Conservation (phyloP, 2,888 invertebrate genomes). For the Bembecia ichneumoniformis region DNA sequence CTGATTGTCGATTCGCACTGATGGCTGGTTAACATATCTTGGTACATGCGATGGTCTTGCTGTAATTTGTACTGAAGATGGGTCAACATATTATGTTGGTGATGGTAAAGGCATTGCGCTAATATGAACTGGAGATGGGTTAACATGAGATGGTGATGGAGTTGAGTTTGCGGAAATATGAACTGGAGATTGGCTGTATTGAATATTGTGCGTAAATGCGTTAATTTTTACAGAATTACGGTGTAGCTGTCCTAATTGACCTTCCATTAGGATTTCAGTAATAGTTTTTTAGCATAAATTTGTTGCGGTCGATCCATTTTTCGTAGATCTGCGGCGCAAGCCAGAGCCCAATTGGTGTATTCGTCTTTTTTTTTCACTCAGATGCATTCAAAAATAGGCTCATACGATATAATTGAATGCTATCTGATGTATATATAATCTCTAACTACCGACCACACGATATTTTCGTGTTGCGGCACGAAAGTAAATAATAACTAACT, state of each 20-base stretch:
- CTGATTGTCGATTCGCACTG: slow-evolving; percentile 7
- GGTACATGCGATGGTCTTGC: slow-evolving; percentile 1
- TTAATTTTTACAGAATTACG: slow-evolving; percentile 8
- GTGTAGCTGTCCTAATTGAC: slow-evolving; percentile 9
- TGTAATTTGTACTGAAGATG: slow-evolving; percentile 2
- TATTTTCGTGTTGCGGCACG: too few relatives aligned
- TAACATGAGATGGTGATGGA: slow-evolving; percentile 1
- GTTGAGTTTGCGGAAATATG: neutral
- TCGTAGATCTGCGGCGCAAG: slow-evolving; percentile 11
- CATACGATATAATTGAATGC: too few relatives aligned
- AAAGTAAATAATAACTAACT: too few relatives aligned
- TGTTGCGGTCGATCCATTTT: slow-evolving; percentile 14
- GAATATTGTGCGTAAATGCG: neutral
- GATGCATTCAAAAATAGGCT: too few relatives aligned
- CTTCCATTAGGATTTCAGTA: slow-evolving; percentile 14
- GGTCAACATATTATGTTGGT: slow-evolving; percentile 3
- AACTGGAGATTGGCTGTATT: neutral
- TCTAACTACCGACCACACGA: too few relatives aligned
- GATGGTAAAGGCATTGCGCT: slow-evolving; percentile 1
- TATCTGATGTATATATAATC: too few relatives aligned
- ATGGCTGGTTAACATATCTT: slow-evolving; percentile 4
- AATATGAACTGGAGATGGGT: slow-evolving; percentile 3
- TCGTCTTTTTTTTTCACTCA: slow-evolving; percentile 4
- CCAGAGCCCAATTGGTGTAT: slow-evolving; percentile 10
- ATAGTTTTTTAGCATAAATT: slow-evolving; percentile 14